A percentile compares a stretch with the other conserved stretches of the same genome.
phyloP scores from a whole-genome alignment of 2,888 invertebrate genomes.

The Augochlorella aurata region DNA sequence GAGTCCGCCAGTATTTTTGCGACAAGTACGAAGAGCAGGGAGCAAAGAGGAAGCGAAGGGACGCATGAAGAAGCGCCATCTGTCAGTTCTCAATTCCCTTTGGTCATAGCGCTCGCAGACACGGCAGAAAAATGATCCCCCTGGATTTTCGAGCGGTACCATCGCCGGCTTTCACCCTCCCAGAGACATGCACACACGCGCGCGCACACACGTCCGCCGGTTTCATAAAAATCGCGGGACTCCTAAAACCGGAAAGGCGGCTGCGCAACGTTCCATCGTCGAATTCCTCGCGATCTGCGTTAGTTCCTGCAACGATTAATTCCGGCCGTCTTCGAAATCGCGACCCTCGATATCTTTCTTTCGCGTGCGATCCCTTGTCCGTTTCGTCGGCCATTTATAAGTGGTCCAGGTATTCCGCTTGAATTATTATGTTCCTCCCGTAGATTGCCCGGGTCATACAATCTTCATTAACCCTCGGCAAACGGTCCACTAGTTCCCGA shows the following conservation, averaged over 20 bases:
- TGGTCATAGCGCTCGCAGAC: conserved; percentile 63
- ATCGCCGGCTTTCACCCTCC: conserved; percentile 30
- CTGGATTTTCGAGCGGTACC: conserved; percentile 69
- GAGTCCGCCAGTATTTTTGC: not conserved
- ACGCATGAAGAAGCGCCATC: conserved; percentile 71
- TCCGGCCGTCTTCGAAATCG: conserved; percentile 39
- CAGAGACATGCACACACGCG: not conserved
- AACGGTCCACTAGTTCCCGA: not conserved
- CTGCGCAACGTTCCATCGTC: conserved; percentile 1
- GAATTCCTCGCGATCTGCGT: conserved; percentile 44
- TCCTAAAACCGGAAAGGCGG: conserved; percentile 18
- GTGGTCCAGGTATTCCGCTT: conserved; percentile 32
- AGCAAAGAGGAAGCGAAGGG: conserved; percentile 46
- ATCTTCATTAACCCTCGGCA: conserved; percentile 50
- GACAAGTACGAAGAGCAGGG: conserved; percentile 16
- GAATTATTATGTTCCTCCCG: conserved; percentile 46
- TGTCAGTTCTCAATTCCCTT: conserved; percentile 71
- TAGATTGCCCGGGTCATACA: conserved; percentile 31
- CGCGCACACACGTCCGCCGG: not conserved
- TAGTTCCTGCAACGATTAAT: conserved; percentile 49
- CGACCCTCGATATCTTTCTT: conserved; percentile 56
- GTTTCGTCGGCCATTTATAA: conserved; percentile 48
- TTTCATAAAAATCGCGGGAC: conserved; percentile 39
- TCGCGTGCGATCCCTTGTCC: conserved; percentile 47
- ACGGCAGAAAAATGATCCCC: conserved; percentile 72